Evolutionary conservation across 2,888 invertebrate species (phyloP), one percentile per base, ranked within the genome.

Genomic region (Melangyna quadrimaculata): DNA sequence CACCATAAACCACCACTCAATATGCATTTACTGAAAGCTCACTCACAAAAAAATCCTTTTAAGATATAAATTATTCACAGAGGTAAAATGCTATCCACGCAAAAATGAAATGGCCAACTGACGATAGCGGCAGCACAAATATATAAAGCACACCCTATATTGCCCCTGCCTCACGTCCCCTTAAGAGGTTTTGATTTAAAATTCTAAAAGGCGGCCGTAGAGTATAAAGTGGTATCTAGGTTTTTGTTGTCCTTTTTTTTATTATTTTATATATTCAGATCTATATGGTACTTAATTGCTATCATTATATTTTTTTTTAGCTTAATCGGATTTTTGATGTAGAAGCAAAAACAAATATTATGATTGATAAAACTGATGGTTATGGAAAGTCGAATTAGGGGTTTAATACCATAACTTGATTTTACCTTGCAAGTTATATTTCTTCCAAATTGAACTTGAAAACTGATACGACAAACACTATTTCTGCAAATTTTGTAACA

Each of bases 21-120:
- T 81, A 77, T 81, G 80, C 86, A 86, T 86, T 86, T 86, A 81
- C 86, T 53, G 69, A 86, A 57, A 81, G 73, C 77, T 81, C 69
- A 73, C 86, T 70, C 77, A 81, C 63, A 81, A 67, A 82, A 86
- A 86, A 81, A 86, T 86, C 86, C 86, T 86, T 81, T 86, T 86
- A 86, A 86, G 86, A 73, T 81, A 86, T 86, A 86, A 86, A 86
- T 86, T 81, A 86, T 86, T 86, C 81, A 86, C 77, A 77, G 73
- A 73, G 77, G 77, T 86, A 86, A 86, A 86, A 81, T 86, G 86
- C 72, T 81, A 86, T 86, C 81, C 81, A 81, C 86, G 81, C 86
- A 86, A 73, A 84, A 86, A 81, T 86, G 73, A 86, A 86, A 86
- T 81, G 86, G 86, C 86, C 81, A 86, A 80, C 81, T 71, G 61